A percentile compares a stretch with the other conserved stretches of the same genome.
phyloP scores from a whole-genome alignment of 2,888 invertebrate genomes.

The Dioctria rufipes region DNA sequence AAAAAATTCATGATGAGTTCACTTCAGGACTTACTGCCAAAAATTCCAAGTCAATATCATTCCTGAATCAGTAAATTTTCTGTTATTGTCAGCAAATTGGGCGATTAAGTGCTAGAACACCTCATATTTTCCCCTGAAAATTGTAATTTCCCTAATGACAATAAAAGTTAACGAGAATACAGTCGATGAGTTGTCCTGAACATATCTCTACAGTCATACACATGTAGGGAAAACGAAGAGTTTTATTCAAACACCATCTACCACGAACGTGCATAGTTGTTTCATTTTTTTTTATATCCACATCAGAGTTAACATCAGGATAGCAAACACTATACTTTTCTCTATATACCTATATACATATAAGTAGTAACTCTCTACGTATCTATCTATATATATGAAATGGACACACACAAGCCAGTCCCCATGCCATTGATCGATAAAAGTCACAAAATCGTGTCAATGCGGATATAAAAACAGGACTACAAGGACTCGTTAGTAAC shows the following conservation, averaged over 20 bases:
- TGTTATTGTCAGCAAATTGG: constrained; percentile 21
- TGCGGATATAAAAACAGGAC: constrained; percentile 56
- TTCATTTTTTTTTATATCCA: neutral
- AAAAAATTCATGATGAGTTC: too few species aligned
- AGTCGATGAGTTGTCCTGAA: neutral
- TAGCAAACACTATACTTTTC: too few species aligned
- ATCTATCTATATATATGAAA: neutral
- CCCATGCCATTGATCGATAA: constrained; percentile 53
- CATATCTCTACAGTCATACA: neutral
- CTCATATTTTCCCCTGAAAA: constrained; percentile 15
- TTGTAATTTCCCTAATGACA: constrained; percentile 21
- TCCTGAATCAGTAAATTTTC: neutral
- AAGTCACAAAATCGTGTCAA: constrained; percentile 58
- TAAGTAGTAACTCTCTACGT: too few species aligned
- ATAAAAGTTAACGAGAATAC: constrained; percentile 6
- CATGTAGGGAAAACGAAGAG: too few species aligned
- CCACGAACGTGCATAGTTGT: too few species aligned
- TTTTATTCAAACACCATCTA: too few species aligned
- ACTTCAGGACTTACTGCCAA: too few species aligned
- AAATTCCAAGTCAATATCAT: neutral
- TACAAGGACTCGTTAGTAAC: constrained; percentile 56
- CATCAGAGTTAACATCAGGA: neutral
- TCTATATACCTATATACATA: too few species aligned
- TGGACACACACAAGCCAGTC: neutral
- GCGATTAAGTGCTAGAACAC: constrained; percentile 24